Conservation (phyloP, 2,797 vertebrate species). For the Intellagama lesueurii region DNA sequence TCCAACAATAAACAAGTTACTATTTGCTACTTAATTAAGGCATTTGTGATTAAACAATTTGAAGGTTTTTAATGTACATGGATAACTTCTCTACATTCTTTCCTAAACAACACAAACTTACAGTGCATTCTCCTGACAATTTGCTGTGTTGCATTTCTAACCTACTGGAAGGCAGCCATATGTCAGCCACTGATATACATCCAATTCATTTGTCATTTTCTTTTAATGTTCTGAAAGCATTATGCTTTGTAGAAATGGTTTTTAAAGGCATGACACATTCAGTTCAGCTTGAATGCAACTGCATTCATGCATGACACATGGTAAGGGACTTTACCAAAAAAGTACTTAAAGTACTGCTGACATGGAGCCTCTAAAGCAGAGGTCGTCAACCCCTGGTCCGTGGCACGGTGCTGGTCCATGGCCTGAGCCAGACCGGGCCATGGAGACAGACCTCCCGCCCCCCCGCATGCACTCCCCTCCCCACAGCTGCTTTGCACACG, state of each 20-base stretch:
- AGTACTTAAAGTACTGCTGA: too few species aligned
- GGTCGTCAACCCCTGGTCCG: too few species aligned
- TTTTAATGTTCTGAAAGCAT: not conserved
- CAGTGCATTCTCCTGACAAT: too few species aligned
- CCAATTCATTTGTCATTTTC: not conserved
- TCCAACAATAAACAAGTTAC: slow-evolving; percentile 7
- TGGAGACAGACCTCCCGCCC: too few species aligned
- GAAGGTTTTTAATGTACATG: not conserved
- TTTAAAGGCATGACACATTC: not conserved
- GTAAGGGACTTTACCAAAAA: too few species aligned
- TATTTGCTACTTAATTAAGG: slow-evolving; percentile 10
- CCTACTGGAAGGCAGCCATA: not conserved
- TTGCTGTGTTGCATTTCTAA: not conserved
- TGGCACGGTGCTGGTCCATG: too few species aligned
- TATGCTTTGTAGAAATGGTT: not conserved
- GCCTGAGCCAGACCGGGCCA: too few species aligned
- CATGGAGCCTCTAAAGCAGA: too few species aligned
- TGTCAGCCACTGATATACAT: not conserved
- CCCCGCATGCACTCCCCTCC: too few species aligned
- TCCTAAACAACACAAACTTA: not conserved
- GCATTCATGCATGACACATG: too few species aligned
- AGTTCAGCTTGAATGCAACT: too few species aligned
- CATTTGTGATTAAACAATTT: not conserved
- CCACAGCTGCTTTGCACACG: too few species aligned
- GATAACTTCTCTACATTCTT: slow-evolving; percentile 23